Conservation (phyloP, 2,888 invertebrate genomes). For the Mythimna albipuncta region DNA sequence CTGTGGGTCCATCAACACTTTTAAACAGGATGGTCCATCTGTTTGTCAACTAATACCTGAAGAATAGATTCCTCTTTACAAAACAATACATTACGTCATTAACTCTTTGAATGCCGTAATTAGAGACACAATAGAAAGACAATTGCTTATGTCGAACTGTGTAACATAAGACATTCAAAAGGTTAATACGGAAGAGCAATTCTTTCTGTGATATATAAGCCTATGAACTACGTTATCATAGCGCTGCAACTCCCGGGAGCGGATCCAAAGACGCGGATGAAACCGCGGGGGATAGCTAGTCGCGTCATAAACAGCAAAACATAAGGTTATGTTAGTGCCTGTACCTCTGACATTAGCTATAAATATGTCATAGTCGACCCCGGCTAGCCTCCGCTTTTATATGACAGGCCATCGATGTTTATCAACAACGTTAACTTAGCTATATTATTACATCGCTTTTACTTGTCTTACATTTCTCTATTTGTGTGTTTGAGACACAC, state of each 20-base stretch:
- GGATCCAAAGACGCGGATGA: too few species aligned
- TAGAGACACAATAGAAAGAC: too few species aligned
- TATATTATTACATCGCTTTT: neutral
- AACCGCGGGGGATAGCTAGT: too few species aligned
- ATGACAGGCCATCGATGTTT: slow-evolving; percentile 45
- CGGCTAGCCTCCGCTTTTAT: slow-evolving; percentile 38
- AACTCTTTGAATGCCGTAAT: too few species aligned
- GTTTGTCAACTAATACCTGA: slow-evolving; percentile 23
- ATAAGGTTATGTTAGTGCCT: slow-evolving; percentile 20
- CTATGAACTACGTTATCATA: too few species aligned
- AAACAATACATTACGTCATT: slow-evolving; percentile 34
- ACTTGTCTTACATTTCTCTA: neutral
- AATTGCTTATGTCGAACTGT: too few species aligned
- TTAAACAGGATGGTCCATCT: slow-evolving; percentile 11
- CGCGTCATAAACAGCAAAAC: slow-evolving; percentile 31
- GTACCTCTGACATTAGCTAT: slow-evolving; percentile 41
- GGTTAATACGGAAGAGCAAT: too few species aligned
- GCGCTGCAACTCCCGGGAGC: too few species aligned
- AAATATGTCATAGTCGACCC: slow-evolving; percentile 44
- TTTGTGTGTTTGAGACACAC: neutral
- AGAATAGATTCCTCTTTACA: slow-evolving; percentile 18
- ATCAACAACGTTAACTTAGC: slow-evolving; percentile 13
- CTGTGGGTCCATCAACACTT: neutral
- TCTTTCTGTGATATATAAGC: too few species aligned
- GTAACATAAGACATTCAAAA: too few species aligned